A percentile compares a stretch with the other conserved stretches of the same genome.
Evolutionary conservation across 2,113 vertebrate genomes (phyloP).

Genomic region (Delphinus delphis): DNA sequence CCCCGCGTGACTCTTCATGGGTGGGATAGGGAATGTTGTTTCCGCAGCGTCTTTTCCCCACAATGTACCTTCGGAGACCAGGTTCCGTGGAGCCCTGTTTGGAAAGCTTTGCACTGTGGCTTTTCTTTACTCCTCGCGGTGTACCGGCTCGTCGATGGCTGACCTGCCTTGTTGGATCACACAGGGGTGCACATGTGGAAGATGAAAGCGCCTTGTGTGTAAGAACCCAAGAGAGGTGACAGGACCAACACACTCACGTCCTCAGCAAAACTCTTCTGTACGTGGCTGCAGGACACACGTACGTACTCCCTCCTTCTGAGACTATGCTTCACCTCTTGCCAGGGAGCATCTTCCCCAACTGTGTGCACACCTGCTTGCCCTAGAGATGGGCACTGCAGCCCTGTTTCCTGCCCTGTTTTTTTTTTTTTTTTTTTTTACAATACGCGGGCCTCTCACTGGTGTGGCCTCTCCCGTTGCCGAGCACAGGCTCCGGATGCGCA

Average conservation of each 20-base stretch:
- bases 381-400: fast-evolving
- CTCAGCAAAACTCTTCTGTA: not conserved
- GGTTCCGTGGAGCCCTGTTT: fast-evolving
- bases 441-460: no score
- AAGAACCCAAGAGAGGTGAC: not conserved
- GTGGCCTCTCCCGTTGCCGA: no score
- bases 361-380: fast-evolving
- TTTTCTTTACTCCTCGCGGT: fast-evolving
- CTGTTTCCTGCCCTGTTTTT: not conserved
- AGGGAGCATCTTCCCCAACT: fast-evolving
- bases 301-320: fast-evolving
- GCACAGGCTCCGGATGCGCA: no score
- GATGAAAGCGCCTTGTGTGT: not conserved
- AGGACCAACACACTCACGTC: fast-evolving
- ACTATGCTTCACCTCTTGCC: fast-evolving
- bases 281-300: fast-evolving
- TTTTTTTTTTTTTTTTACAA: no score
- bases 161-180: no score
- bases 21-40: fast-evolving
- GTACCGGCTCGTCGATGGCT: not conserved
- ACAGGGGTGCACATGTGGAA: no score
- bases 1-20: fast-evolving
- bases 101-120: fast-evolving
- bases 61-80: no score
- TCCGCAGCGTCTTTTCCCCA: fast-evolving